phyloP scores from a whole-genome alignment of 1,140 invertebrate species.

The Chironomus striatipennis region DNA sequence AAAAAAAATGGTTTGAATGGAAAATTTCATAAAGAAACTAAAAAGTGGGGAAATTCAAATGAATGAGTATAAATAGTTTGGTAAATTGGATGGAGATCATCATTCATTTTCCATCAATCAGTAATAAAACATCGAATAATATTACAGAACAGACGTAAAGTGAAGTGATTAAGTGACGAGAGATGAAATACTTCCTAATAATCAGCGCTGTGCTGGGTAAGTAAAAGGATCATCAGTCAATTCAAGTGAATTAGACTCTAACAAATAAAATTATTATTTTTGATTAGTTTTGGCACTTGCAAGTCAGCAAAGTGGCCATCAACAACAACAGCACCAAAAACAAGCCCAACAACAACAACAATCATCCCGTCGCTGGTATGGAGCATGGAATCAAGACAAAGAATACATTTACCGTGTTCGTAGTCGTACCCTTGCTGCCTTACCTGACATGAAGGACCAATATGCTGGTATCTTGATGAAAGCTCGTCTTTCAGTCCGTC shows the following conservation, averaged over 20 bases:
- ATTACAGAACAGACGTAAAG: too few species aligned
- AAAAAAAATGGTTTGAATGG: too few species aligned
- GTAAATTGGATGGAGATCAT: too few species aligned
- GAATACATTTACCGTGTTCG: constrained; percentile 52
- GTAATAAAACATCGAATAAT: too few species aligned
- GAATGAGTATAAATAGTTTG: too few species aligned
- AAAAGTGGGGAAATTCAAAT: too few species aligned
- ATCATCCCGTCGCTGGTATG: constrained; percentile 26
- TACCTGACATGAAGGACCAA: constrained; percentile 45
- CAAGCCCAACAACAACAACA: background rate
- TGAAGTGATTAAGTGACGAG: background rate
- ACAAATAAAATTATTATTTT: background rate
- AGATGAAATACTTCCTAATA: background rate
- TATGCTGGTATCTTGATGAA: constrained; percentile 47
- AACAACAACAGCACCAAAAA: background rate
- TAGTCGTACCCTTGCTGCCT: constrained; percentile 46
- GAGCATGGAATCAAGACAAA: constrained; percentile 46
- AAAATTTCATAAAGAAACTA: too few species aligned
- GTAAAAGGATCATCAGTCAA: background rate
- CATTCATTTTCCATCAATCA: too few species aligned
- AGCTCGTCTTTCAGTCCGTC: constrained; percentile 45
- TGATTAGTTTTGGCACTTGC: background rate
- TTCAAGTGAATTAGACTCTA: background rate
- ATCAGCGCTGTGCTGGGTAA: background rate
- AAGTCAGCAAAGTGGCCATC: background rate